Evolutionary conservation across 2,113 vertebrate genomes (phyloP), one percentile per base, ranked within the genome.

Genomic region (Leucosticte australis): DNA sequence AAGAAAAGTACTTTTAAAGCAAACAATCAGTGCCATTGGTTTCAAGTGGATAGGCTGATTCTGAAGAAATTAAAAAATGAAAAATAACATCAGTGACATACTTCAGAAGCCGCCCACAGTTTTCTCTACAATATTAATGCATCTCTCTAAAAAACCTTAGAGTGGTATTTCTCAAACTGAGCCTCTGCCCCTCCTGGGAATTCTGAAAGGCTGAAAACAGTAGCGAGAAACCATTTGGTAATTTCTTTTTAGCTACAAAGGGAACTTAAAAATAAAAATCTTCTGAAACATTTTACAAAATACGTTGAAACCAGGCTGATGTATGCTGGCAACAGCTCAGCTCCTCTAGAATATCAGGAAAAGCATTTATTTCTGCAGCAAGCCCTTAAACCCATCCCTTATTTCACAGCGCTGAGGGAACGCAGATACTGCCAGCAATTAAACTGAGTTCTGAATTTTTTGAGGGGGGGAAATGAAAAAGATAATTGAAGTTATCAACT

Each of bases 171-270:
- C 90, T 95, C 87, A 76, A 69, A 94, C 49, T 26, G 63, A 90
- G 79, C 21, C 63, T 90, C 82, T 73, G 75, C 57, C 42, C 44
- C 83, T 53, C 76, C 68, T 74, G 91, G 86, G 90, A 90, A 90
- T 74, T 78, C 56, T 69, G 56, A 89, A 94, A 92, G 64, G 42
- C 86, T 77, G 80, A 80, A 90, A 90, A 94, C 79, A 92, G 90
- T 69, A 94, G 90, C 75, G 77, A 74, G 63, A 83, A 94, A 67
- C 42, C 39, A 74, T 50, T 93, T 47, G 56, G 80, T 55, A 67
- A n/a, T 59, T 92, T 93, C 86, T 69, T 77, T 88, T 87, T 35
- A 81, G 92, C 56, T 94, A 77, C 59, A 92, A 88, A 95, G 23
- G 22, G 55, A 96, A 77, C 18, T 57, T 79, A 68, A 96, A 94